Evolutionary conservation across 1,140 invertebrate species (phyloP).

Genomic region (Oscheius sp.): DNA sequence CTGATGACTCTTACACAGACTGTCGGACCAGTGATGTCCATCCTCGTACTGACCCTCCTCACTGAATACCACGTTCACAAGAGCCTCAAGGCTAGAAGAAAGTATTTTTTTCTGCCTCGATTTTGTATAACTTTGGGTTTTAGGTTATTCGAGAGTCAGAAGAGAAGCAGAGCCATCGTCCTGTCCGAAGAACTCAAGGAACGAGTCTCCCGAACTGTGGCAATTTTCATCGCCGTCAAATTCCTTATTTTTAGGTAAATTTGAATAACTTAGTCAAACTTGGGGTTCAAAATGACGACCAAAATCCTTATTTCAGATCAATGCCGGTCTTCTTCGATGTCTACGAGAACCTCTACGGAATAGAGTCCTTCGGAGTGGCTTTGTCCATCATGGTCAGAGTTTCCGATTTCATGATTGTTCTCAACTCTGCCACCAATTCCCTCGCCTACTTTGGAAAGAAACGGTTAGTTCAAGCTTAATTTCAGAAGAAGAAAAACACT

Average conservation of each 20-base stretch:
- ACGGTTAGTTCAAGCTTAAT: conserved; percentile 1
- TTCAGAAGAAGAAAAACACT: background rate
- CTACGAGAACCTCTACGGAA: conserved; percentile 41
- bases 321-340: conserved; percentile 44
- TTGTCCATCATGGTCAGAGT: conserved; percentile 35
- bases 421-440: conserved; percentile 43
- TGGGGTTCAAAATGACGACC: background rate
- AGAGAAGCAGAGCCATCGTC: conserved; percentile 31
- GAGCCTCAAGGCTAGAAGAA: conserved; percentile 36
- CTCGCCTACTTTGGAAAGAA: conserved; percentile 44
- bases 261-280: background rate
- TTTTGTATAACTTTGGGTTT: background rate
- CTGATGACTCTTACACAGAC: conserved; percentile 41
- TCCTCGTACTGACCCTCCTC: conserved; percentile 27
- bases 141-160: conserved; percentile 42
- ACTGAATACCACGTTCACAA: conserved; percentile 38
- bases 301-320: conserved; percentile 32
- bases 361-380: conserved; percentile 32
- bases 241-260: conserved; percentile 44
- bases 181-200: conserved; percentile 40
- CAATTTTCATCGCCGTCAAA: conserved; percentile 41
- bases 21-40: conserved; percentile 33
- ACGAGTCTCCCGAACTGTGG: conserved; percentile 33
- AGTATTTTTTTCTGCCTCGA: conserved; percentile 16
- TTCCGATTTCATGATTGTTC: conserved; percentile 40